Percentiles rank a stretch among this genome's conserved stretches.
Evolutionary conservation across 2,888 invertebrate species (phyloP).

Genomic region (Fissipunctia ypsillon): DNA sequence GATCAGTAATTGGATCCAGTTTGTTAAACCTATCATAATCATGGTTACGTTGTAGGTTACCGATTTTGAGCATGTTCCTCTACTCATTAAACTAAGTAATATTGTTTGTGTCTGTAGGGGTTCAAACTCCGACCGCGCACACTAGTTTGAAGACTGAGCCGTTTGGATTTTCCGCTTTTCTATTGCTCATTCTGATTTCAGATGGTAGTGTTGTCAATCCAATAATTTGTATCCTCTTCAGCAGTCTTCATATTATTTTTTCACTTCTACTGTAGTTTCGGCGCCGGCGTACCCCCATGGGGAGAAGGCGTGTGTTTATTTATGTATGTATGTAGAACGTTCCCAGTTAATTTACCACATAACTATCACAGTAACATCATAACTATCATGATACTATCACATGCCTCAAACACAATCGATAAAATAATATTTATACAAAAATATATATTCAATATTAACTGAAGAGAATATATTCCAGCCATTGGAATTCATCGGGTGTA

Average conservation of each 20-base stretch:
- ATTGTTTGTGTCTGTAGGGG: background rate
- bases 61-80: too few species aligned
- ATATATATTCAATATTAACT: constrained; percentile 19
- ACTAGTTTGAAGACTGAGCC: background rate
- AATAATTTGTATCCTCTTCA: background rate
- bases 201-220: too few species aligned
- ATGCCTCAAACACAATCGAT: constrained; percentile 2
- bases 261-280: too few species aligned
- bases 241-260: background rate
- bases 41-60: background rate
- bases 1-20: background rate
- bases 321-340: too few species aligned
- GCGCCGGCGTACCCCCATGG: too few species aligned
- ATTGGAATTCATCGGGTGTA: constrained; percentile 43
- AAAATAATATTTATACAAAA: constrained; percentile 25
- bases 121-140: background rate
- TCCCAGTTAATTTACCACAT: too few species aligned
- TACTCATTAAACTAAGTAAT: background rate
- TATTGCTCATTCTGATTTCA: background rate
- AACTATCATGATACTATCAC: constrained; percentile 21
- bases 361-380: too few species aligned
- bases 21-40: background rate
- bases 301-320: too few species aligned
- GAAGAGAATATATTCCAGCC: constrained; percentile 4
- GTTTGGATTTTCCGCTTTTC: background rate